phyloP scores from a whole-genome alignment of 1,140 invertebrate genomes.

The Drosophila prosaltans region DNA sequence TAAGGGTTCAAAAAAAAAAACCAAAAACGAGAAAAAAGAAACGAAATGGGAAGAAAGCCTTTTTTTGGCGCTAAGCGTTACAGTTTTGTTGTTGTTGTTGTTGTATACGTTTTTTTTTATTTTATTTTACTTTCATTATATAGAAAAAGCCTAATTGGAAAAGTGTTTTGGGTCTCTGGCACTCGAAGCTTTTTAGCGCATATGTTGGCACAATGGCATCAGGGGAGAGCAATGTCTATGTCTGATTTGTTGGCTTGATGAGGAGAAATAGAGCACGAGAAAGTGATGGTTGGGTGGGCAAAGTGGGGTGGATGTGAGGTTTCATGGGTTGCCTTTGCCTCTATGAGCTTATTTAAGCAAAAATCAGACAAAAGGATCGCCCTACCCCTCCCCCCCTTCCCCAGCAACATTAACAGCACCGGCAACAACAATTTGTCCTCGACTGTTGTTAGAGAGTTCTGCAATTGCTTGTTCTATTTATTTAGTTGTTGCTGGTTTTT shows the following conservation, averaged over 20 bases:
- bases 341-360: slow-evolving; percentile 63
- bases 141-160: slow-evolving; percentile 75
- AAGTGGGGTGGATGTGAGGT: not conserved
- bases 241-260: slow-evolving; percentile 71
- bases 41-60: slow-evolving; percentile 19
- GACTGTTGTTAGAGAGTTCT: slow-evolving; percentile 46
- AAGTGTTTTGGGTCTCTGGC: slow-evolving; percentile 74
- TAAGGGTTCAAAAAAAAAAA: slow-evolving; percentile 46
- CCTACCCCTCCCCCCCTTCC: too few species aligned
- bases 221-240: slow-evolving; percentile 40
- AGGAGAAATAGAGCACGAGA: not conserved
- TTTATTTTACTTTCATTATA: slow-evolving; percentile 50
- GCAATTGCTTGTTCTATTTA: slow-evolving; percentile 50
- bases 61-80: slow-evolving; percentile 50
- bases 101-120: slow-evolving; percentile 28
- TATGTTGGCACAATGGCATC: slow-evolving; percentile 66
- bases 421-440: slow-evolving; percentile 71
- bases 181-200: slow-evolving; percentile 77
- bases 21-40: not conserved
- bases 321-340: slow-evolving; percentile 40
- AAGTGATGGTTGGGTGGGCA: not conserved
- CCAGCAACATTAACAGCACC: slow-evolving; percentile 34
- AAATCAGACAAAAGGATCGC: slow-evolving; percentile 47
- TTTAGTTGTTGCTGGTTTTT: slow-evolving; percentile 34
- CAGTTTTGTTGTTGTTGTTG: slow-evolving; percentile 34